Evolutionary conservation across 2,888 invertebrate genomes (phyloP).

Genomic region (Oscheius myriophilus): DNA sequence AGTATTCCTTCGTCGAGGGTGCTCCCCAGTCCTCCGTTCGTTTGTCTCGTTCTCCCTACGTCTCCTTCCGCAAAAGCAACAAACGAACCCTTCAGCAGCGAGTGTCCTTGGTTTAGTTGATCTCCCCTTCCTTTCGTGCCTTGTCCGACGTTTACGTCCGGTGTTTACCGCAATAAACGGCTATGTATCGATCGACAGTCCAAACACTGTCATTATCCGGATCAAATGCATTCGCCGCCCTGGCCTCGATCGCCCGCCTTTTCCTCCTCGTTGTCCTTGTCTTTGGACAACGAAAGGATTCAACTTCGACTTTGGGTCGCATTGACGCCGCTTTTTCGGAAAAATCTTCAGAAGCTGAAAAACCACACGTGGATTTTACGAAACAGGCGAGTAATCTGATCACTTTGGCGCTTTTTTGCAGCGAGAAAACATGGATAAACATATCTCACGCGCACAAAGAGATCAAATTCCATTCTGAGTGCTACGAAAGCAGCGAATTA

Average conservation of each 20-base stretch:
- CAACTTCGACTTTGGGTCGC: neutral
- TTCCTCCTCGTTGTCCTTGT: neutral
- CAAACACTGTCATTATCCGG: neutral
- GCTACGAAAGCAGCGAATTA: too few species aligned
- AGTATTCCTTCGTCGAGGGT: slow-evolving; percentile 25
- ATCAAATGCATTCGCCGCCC: neutral
- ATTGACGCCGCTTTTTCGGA: neutral
- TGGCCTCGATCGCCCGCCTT: neutral
- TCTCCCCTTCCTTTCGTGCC: neutral
- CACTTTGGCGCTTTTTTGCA: neutral
- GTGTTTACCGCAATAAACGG: slow-evolving; percentile 16
- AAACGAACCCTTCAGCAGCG: slow-evolving; percentile 16
- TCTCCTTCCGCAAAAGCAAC: slow-evolving; percentile 30
- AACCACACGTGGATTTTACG: neutral
- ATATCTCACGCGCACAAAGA: too few species aligned
- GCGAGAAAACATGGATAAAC: too few species aligned
- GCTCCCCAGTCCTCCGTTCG: slow-evolving; percentile 3
- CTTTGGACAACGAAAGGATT: neutral
- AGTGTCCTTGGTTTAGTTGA: slow-evolving; percentile 22
- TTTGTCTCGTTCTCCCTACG: slow-evolving; percentile 23
- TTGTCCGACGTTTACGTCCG: neutral
- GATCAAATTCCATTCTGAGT: too few species aligned
- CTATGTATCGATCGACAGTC: slow-evolving; percentile 2
- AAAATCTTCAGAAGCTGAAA: neutral
- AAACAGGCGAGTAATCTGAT: slow-evolving; percentile 11